A percentile compares a stretch with the other conserved stretches of the same genome.
Conservation (phyloP, 2,888 invertebrate species). For the Pilophorus perplexus region DNA sequence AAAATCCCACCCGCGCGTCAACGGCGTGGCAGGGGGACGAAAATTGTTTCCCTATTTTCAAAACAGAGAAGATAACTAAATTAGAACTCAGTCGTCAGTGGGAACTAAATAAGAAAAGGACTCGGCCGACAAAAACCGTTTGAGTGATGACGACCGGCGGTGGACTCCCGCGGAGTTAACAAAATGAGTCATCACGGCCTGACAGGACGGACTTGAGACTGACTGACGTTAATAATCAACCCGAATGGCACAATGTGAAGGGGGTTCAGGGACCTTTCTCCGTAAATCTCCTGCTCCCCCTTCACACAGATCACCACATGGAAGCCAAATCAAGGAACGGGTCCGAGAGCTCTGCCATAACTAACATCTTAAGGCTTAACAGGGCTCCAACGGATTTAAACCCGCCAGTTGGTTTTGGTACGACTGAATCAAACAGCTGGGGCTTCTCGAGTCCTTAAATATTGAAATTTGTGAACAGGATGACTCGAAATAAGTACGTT, state of each 20-base stretch:
- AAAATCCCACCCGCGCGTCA: no score
- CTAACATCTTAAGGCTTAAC: no score
- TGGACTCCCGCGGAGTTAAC: constrained; percentile 36
- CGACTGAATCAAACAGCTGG: no score
- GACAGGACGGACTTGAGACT: constrained; percentile 27
- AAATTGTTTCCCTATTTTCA: constrained; percentile 15
- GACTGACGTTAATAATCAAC: constrained; percentile 41
- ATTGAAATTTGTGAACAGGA: no score
- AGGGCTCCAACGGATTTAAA: no score
- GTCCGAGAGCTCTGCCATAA: no score
- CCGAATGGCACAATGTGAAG: constrained; percentile 32
- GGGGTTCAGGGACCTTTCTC: constrained; percentile 28
- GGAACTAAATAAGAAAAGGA: constrained; percentile 28
- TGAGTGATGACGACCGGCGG: constrained; percentile 35
- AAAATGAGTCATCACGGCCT: constrained; percentile 38
- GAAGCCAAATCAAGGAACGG: constrained; percentile 21
- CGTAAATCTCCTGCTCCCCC: constrained; percentile 19
- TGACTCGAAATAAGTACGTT: no score
- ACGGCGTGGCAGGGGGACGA: no score
- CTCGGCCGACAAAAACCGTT: constrained; percentile 34
- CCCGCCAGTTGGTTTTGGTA: no score
- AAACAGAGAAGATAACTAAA: constrained; percentile 34
- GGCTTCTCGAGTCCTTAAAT: no score
- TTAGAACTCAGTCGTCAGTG: constrained; percentile 33
- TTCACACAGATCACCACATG: neutral